A percentile compares a stretch with the other conserved stretches of the same genome.
These are phyloP conservation scores for Norana najaformis DNA, from an alignment of 2,888 invertebrate species.

Conservation along the genomic window DNA sequence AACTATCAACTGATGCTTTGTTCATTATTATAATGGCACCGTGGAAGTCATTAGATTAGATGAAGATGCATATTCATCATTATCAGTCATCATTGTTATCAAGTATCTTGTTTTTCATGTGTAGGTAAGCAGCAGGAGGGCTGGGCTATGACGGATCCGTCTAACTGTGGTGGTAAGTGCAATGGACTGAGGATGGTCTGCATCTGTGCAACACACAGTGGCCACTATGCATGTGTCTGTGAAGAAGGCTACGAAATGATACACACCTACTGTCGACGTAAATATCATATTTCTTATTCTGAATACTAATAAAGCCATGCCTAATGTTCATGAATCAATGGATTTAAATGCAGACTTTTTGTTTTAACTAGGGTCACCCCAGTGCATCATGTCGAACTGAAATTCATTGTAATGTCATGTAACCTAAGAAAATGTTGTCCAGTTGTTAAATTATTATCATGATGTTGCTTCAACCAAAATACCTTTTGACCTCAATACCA, in stretches of 20 bases:
- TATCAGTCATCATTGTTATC: background rate
- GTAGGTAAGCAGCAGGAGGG: slow-evolving; percentile 45
- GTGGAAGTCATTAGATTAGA: background rate
- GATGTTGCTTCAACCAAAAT: background rate
- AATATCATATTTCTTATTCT: background rate
- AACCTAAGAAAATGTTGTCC: slow-evolving; percentile 5
- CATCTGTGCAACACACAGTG: slow-evolving; percentile 47
- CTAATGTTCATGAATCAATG: background rate
- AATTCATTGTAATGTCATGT: background rate
- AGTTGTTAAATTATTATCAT: background rate
- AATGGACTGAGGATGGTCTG: slow-evolving; percentile 42
- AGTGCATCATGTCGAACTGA: background rate
- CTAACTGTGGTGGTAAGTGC: slow-evolving; percentile 30
- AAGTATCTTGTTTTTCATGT: slow-evolving; percentile 10
- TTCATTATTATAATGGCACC: background rate
- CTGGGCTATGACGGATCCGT: slow-evolving; percentile 42
- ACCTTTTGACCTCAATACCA: background rate
- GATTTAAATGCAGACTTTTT: slow-evolving; percentile 20
- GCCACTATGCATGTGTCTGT: slow-evolving; percentile 47
- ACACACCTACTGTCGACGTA: slow-evolving; percentile 42
- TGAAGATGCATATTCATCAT: background rate
- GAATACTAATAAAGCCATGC: background rate
- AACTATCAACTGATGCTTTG: background rate
- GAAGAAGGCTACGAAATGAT: slow-evolving; percentile 44
- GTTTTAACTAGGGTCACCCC: background rate